Evolutionary conservation across 2,888 invertebrate species (phyloP).

Genomic region (Caenorhabditis uteleia): DNA sequence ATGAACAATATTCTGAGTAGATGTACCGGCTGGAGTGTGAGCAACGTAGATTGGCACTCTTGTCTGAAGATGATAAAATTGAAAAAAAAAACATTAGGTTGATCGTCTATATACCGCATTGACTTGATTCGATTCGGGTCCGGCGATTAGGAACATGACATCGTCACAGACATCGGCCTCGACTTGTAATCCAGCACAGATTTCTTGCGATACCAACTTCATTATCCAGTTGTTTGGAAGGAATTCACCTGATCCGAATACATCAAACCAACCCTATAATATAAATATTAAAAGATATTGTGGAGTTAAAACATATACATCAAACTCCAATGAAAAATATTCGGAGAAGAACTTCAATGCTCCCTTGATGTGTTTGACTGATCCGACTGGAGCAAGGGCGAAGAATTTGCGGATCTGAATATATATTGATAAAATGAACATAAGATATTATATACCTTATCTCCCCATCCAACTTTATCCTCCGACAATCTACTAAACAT

Average conservation of each 20-base stretch:
- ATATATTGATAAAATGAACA: neutral
- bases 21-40: conserved; percentile 72
- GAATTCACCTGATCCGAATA: conserved; percentile 72
- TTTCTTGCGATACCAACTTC: conserved; percentile 54
- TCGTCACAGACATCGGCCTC: conserved; percentile 77
- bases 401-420: conserved; percentile 67
- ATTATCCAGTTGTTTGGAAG: conserved; percentile 68
- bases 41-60: conserved; percentile 72
- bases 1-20: conserved; percentile 71
- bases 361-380: conserved; percentile 70
- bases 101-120: conserved; percentile 48
- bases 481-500: conserved; percentile 61
- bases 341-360: conserved; percentile 56
- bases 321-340: conserved; percentile 51
- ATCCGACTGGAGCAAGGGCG: conserved; percentile 67
- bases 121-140: conserved; percentile 72
- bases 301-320: conserved; percentile 25
- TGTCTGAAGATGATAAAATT: too few species aligned
- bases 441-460: conserved; percentile 36
- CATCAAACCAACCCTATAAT: conserved; percentile 62
- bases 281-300: neutral
- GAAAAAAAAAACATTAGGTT: conserved; percentile 7
- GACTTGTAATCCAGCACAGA: conserved; percentile 59
- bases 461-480: conserved; percentile 47
- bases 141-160: conserved; percentile 79